Evolutionary conservation across 2,797 vertebrate species (phyloP), one percentile per base, ranked within the genome.

Genomic region (Malurus leucopterus): DNA sequence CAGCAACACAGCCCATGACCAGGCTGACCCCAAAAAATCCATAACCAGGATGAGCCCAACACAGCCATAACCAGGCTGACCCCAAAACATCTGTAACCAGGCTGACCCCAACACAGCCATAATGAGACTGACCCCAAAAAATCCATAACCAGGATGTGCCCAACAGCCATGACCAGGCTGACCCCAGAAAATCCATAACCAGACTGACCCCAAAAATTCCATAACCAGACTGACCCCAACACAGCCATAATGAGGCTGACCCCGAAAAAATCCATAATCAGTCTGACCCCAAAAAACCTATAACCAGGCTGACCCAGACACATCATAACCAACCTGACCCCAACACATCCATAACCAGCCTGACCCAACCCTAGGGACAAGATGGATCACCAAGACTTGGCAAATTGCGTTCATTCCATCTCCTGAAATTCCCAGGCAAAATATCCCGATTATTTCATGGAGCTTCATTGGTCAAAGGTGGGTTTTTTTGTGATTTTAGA

Each of bases 391-490:
- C 27, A 10, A 30, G 62, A 18, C 54, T 34, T 15, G 7, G 22
- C 40, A 38, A 58, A 54, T 6, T 29, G 4, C 19, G 9, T 26
- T 11, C 17, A 4, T 18, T 7, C 16, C 24, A 7, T 14, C 15
- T 54, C 68, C 36, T n/a, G 54, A 12, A 41, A 49, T 19, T n/a
- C 62, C 8, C 9, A 22, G 44, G 7, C 1, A 0, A 29, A 62
- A 29, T 1, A 3, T 11, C 3, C 6, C 0, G 0, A 20, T 13
- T n/a, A 0, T 36, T 75, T 63, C 0, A 3, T 7, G n/a, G 68
- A 57, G 24, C 21, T 1, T 0, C 21, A 15, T 8, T 21, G 40
- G 30, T 54, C 27, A 32, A 40, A 50, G 2, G 22, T 19, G 27
- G 15, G 5, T n/a, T 7, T 15, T 46, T 55, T 47, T 3, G 30